phyloP scores from a whole-genome alignment of 2,797 vertebrate genomes.

The Petrocephalus schoutedeni region DNA sequence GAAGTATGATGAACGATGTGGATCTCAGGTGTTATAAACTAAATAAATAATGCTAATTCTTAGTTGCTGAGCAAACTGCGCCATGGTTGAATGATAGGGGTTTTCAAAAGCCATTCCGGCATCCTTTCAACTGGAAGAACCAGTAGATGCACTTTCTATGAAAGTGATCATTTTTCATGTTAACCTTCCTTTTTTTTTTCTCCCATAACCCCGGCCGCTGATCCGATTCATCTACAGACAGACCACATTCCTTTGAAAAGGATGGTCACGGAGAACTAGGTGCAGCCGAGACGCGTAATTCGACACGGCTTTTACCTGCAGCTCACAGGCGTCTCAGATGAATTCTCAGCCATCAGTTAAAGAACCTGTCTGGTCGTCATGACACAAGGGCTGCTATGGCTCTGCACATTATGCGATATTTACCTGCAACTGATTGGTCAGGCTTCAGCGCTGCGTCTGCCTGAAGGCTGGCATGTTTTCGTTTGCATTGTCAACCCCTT shows the following conservation, averaged over 20 bases:
- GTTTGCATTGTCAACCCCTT: background rate
- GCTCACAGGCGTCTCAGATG: background rate
- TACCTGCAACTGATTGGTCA: background rate
- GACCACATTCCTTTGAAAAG: background rate
- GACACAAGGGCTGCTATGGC: background rate
- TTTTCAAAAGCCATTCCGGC: background rate
- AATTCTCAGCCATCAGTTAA: background rate
- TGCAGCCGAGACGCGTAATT: background rate
- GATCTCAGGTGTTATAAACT: background rate
- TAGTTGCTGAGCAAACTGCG: background rate
- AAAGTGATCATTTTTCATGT: background rate
- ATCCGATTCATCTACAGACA: background rate
- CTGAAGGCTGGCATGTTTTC: background rate
- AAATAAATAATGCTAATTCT: background rate
- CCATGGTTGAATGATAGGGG: background rate
- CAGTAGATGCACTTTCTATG: background rate
- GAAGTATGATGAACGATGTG: background rate
- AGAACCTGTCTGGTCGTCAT: background rate
- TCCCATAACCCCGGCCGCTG: background rate
- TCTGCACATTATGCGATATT: background rate
- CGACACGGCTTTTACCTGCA: background rate
- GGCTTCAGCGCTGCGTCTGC: background rate
- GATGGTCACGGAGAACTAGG: background rate
- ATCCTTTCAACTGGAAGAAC: background rate
- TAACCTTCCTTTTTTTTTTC: background rate